Conservation (phyloP, 2,113 vertebrate genomes). For the Prietella phreatophila region DNA sequence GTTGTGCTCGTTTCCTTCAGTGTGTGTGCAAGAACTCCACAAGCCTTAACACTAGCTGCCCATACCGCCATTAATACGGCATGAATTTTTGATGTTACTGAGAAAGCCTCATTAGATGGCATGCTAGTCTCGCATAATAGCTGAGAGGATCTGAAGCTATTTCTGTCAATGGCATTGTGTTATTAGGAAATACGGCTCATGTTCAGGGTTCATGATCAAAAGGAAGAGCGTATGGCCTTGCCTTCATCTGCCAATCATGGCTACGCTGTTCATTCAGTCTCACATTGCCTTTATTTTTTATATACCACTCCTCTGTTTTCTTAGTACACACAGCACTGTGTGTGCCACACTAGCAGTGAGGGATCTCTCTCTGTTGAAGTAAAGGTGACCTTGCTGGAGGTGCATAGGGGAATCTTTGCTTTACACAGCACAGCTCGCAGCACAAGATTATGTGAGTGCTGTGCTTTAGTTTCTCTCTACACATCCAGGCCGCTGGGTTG, state of each 20-base stretch:
- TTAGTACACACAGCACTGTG: constrained; percentile 34
- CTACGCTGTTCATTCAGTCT: constrained; percentile 20
- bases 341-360: constrained; percentile 7
- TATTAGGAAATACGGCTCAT: constrained; percentile 33
- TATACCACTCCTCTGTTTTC: neutral
- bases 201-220: constrained; percentile 41
- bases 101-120: constrained; percentile 31
- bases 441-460: constrained; percentile 36
- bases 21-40: constrained; percentile 7
- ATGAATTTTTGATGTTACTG: constrained; percentile 32
- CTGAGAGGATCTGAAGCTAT: constrained; percentile 38
- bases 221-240: constrained; percentile 21
- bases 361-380: constrained; percentile 28
- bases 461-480: constrained; percentile 34
- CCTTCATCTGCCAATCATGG: constrained; percentile 14
- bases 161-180: constrained; percentile 25
- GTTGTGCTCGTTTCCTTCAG: neutral
- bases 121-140: constrained; percentile 31
- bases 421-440: constrained; percentile 14
- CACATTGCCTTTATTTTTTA: constrained; percentile 20
- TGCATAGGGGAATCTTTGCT: constrained; percentile 24
- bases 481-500: constrained; percentile 22
- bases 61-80: constrained; percentile 28
- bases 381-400: constrained; percentile 55
- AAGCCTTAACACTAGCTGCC: constrained; percentile 9